Evolutionary conservation across 1,140 invertebrate species (phyloP).

Genomic region (Micrasema longulum): DNA sequence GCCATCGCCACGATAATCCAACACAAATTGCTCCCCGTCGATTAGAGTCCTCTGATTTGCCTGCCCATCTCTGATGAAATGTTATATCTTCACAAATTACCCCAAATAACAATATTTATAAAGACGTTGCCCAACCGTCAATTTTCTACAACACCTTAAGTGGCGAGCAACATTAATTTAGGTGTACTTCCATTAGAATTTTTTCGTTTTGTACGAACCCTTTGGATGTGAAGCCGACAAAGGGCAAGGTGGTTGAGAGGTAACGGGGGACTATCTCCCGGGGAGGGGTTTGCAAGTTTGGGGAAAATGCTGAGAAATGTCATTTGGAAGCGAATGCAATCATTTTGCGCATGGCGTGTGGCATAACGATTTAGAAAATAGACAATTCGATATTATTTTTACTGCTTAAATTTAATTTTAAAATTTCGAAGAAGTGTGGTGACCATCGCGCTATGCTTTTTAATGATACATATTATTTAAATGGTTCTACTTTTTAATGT

Average conservation of each 20-base stretch:
- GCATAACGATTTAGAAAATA: slow-evolving; percentile 18
- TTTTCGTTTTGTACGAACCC: slow-evolving; percentile 40
- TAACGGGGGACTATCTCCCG: not conserved
- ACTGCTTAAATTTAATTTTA: not conserved
- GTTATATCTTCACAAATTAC: slow-evolving; percentile 45
- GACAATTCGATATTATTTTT: slow-evolving; percentile 17
- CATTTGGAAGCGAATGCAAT: slow-evolving; percentile 28
- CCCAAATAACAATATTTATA: slow-evolving; percentile 48
- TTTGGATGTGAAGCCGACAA: slow-evolving; percentile 33
- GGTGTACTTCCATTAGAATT: slow-evolving; percentile 34
- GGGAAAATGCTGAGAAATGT: slow-evolving; percentile 20
- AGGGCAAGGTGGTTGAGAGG: not conserved
- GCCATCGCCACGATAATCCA: slow-evolving; percentile 16
- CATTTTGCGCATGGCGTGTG: slow-evolving; percentile 34
- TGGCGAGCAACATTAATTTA: slow-evolving; percentile 42
- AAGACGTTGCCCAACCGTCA: slow-evolving; percentile 35
- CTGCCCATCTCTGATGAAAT: slow-evolving; percentile 30
- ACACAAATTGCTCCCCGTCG: slow-evolving; percentile 36
- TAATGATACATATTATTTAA: no score
- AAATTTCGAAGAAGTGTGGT: slow-evolving; percentile 10
- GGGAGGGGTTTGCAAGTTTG: not conserved
- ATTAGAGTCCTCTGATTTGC: slow-evolving; percentile 1
- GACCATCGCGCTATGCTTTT: slow-evolving; percentile 8
- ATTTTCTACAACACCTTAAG: slow-evolving; percentile 44
- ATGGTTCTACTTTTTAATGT: no score